Evolutionary conservation across 1,140 invertebrate genomes (phyloP).

Genomic region (Sarcophaga bullata): DNA sequence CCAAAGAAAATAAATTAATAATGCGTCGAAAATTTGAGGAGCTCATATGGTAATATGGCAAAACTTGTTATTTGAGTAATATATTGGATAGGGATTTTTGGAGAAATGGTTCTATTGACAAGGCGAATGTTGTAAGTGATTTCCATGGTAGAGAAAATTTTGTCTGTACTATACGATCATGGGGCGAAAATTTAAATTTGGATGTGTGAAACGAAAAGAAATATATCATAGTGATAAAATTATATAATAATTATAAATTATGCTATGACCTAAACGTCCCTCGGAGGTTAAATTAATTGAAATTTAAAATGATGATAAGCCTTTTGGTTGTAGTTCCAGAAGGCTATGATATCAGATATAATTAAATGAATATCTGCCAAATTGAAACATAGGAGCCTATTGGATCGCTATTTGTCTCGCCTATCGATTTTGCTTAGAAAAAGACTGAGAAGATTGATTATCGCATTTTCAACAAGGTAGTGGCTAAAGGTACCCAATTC

Average conservation of each 20-base stretch:
- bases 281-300: conserved; percentile 5
- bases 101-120: too few species aligned
- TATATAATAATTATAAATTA: background rate
- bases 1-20: background rate
- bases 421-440: conserved; percentile 30
- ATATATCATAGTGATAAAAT: background rate
- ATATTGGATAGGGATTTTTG: background rate
- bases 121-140: too few species aligned
- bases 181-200: too few species aligned
- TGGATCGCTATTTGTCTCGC: conserved; percentile 12
- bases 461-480: conserved; percentile 2
- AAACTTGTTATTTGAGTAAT: background rate
- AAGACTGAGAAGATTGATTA: conserved; percentile 29
- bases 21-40: background rate
- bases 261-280: background rate
- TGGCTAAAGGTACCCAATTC: conserved; percentile 16
- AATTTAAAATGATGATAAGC: background rate
- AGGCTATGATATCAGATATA: background rate
- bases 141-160: too few species aligned
- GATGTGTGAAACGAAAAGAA: too few species aligned
- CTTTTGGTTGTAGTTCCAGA: background rate
- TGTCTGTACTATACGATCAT: background rate
- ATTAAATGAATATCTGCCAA: background rate
- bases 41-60: background rate
- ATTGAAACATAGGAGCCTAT: conserved; percentile 22